Evolutionary conservation across 2,888 invertebrate genomes (phyloP).

Genomic region (Oeneis ivallda): DNA sequence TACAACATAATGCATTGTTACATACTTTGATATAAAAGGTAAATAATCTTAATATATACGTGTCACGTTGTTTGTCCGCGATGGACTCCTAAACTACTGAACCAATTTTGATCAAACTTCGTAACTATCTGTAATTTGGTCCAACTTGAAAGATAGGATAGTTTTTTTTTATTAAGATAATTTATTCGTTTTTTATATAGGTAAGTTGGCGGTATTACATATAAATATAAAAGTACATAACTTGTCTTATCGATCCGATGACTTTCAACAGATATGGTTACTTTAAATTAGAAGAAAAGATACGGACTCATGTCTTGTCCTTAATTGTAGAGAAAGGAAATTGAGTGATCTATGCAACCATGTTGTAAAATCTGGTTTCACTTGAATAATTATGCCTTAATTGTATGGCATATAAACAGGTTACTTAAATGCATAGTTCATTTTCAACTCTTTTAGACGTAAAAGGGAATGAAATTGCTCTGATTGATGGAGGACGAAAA

Average conservation of each 20-base stretch:
- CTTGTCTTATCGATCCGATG: too few relatives aligned
- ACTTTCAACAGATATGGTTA: neutral
- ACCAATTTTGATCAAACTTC: too few relatives aligned
- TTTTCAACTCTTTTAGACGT: slow-evolving; percentile 25
- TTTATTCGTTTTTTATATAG: too few relatives aligned
- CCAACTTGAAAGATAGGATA: too few relatives aligned
- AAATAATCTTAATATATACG: too few relatives aligned
- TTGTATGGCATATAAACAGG: slow-evolving; percentile 29
- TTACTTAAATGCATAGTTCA: slow-evolving; percentile 27
- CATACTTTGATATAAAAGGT: neutral
- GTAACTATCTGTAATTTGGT: too few relatives aligned
- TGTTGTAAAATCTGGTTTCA: slow-evolving; percentile 34
- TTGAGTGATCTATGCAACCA: slow-evolving; percentile 36
- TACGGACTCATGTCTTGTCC: slow-evolving; percentile 20
- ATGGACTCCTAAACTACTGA: too few relatives aligned
- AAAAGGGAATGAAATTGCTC: slow-evolving; percentile 28
- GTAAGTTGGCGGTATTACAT: too few relatives aligned
- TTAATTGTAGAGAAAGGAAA: slow-evolving; percentile 39
- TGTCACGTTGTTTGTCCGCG: too few relatives aligned
- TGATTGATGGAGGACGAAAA: slow-evolving; percentile 1
- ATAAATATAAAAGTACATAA: too few relatives aligned
- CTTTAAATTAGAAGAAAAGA: slow-evolving; percentile 1
- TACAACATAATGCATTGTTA: neutral
- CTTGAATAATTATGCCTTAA: slow-evolving; percentile 35
- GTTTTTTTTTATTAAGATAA: too few relatives aligned